Base-by-base conservation (phyloP, 1,140 invertebrate species). In the Galendromus occidentalis region DNA sequence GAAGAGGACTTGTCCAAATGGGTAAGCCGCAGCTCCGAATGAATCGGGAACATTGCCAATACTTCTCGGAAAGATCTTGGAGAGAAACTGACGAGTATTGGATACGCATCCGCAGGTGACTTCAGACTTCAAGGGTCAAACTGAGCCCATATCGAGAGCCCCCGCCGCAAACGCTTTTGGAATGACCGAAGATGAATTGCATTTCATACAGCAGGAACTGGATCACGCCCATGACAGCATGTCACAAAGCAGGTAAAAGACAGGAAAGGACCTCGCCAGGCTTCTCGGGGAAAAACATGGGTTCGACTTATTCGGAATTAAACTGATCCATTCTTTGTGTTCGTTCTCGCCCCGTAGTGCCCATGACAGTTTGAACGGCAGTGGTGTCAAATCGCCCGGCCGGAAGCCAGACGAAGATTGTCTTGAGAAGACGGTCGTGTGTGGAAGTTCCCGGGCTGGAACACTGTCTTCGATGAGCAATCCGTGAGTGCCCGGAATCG, bases 61-160 rank as follows among this genome's bases (percentile, higher is more conserved):
- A n/a, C n/a, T n/a, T n/a, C n/a, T n/a, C n/a, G n/a, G n/a, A n/a
- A n/a, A n/a, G n/a, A n/a, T n/a, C n/a, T n/a, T n/a, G n/a, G n/a
- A n/a, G n/a, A n/a, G n/a, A n/a, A n/a, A n/a, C n/a, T n/a, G n/a
- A n/a, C n/a, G n/a, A n/a, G n/a, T n/a, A n/a, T n/a, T n/a, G n/a
- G n/a, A n/a, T n/a, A n/a, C n/a, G n/a, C 33, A 9, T 39, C 9
- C 25, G n/a, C 51, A 59, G 51, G 51, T 59, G 51, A 59, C 51
- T 29, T 66, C 44, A 44, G 70, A 71, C 55, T 71, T 71, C 45
- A 70, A 71, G 30, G 68, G 69, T 9, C 70, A 71, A 51, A 71
- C 70, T 2, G 70, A 71, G 41, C 70, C 70, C 17, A 66, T 71
- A 2, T 66, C 66, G 22, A 64, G 66, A 66, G 70, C 68, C 20